Evolutionary conservation across 1,140 invertebrate species (phyloP).

Genomic region (Aphelenchoides fujianensis): DNA sequence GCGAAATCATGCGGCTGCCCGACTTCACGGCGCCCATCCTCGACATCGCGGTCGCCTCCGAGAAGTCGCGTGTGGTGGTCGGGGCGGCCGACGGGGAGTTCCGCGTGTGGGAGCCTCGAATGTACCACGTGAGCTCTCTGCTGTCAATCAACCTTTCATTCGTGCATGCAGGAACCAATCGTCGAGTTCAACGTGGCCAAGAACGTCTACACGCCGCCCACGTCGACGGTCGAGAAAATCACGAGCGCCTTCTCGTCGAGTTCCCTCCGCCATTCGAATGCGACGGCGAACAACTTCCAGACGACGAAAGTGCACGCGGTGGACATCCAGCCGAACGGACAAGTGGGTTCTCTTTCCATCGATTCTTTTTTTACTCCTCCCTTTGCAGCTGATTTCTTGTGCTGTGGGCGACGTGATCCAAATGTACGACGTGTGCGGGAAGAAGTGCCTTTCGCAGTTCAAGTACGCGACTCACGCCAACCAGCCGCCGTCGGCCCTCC

Average conservation of each 20-base stretch:
- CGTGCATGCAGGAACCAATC: slow-evolving; percentile 39
- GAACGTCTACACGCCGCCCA: not conserved
- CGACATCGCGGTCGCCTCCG: slow-evolving; percentile 22
- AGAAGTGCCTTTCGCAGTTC: slow-evolving; percentile 36
- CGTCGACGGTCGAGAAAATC: not conserved
- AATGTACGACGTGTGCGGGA: slow-evolving; percentile 44
- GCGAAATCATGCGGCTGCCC: slow-evolving; percentile 43
- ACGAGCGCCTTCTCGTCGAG: not conserved
- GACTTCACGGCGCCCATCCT: slow-evolving; percentile 45
- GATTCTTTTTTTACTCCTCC: no score
- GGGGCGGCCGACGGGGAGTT: slow-evolving; percentile 41
- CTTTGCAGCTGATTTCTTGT: slow-evolving; percentile 33
- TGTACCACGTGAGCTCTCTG: slow-evolving; percentile 43
- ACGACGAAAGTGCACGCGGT: slow-evolving; percentile 20
- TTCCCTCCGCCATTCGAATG: not conserved
- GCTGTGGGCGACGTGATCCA: slow-evolving; percentile 36
- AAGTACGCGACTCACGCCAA: slow-evolving; percentile 28
- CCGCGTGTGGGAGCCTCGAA: slow-evolving; percentile 42
- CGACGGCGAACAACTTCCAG: slow-evolving; percentile 20
- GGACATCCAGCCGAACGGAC: slow-evolving; percentile 19
- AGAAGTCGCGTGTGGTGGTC: slow-evolving; percentile 34
- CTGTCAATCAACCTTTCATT: slow-evolving; percentile 25
- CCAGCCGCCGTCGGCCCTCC: not conserved
- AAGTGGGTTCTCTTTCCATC: not conserved
- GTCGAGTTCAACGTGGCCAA: slow-evolving; percentile 48